Evolutionary conservation across 2,797 vertebrate genomes (phyloP).

Genomic region (Cossypha caffra): DNA sequence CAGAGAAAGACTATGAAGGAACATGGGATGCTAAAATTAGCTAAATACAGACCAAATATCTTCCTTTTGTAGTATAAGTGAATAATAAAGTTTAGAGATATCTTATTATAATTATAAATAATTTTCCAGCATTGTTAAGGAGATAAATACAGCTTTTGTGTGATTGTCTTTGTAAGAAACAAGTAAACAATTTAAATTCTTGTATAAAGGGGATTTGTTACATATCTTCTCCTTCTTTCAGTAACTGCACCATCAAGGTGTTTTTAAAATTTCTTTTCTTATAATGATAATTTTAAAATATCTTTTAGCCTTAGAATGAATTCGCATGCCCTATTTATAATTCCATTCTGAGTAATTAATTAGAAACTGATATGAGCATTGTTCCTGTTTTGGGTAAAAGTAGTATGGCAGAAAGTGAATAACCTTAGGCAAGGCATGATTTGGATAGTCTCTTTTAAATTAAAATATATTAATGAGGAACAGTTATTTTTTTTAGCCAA

Average conservation of each 20-base stretch:
- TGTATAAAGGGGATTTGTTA: not conserved
- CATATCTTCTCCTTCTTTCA: not conserved
- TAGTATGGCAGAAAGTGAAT: not conserved
- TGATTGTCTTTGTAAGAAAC: not conserved
- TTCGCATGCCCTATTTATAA: not conserved
- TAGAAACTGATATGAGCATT: not conserved
- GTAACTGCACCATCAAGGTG: not conserved
- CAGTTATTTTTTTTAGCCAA: not conserved
- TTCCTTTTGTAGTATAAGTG: not conserved
- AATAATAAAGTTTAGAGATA: not conserved
- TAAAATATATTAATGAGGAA: not conserved
- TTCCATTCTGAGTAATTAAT: not conserved
- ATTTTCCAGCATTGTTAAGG: not conserved
- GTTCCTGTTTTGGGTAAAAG: not conserved
- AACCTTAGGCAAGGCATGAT: not conserved
- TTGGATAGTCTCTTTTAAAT: not conserved
- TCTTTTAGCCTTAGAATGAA: not conserved
- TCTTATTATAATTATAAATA: not conserved
- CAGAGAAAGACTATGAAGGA: not conserved
- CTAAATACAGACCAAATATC: not conserved
- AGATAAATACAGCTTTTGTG: not conserved
- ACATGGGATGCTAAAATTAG: not conserved
- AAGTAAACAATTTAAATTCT: not conserved
- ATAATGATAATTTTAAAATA: not conserved
- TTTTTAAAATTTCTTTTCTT: not conserved